Base-by-base conservation (phyloP, 37 sponge, comb jelly and placozoan species). In the Axinella damicornis region DNA sequence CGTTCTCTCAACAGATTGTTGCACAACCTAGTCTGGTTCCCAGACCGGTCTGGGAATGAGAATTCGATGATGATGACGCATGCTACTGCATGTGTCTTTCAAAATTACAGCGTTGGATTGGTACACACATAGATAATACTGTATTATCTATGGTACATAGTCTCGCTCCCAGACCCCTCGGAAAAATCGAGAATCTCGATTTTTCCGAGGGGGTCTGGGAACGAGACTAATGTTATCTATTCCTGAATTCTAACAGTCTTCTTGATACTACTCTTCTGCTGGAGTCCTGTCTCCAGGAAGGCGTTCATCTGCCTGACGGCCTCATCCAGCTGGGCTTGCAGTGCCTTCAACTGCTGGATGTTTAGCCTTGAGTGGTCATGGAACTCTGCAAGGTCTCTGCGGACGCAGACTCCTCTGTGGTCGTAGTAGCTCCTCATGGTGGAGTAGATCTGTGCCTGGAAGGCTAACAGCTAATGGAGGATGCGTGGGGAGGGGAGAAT, bases 351-450 rank as follows among this genome's bases (percentile, higher is more conserved):
- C 36, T 57, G 28, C 38, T 67, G 55, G 14, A 20, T 64, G 59
- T 54, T 87, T 21, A 52, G 24, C 13, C 46, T 24, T 38, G 75
- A 80, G 12, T 54, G 65, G 16, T 63, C 6, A 27, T 35, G 24
- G 34, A 81, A 81, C 17, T 57, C 6, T 39, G 68, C 19, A 6
- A 87, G 28, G 5, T 73, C 33, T n/a, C 61, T 33, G 4, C 63
- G 27, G 25, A 69, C 21, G 21, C 19, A 69, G 18, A 41, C 18
- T 4, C 83, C 83, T 55, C 88, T 80, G 33, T 81, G 65, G 1
- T 82, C 58, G 54, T 81, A 81, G 53, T 67, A 67, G 35, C 20
- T 71, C 54, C 67, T 76, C 83, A 88, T 55, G 21, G 69, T 32
- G 0, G 59, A 37, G 40, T 38, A 76, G 18, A 82, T 54, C 22